A percentile compares a stretch with the other conserved stretches of the same genome.
Conservation (phyloP, 2,888 invertebrate genomes). For the Allolobophora icterica region DNA sequence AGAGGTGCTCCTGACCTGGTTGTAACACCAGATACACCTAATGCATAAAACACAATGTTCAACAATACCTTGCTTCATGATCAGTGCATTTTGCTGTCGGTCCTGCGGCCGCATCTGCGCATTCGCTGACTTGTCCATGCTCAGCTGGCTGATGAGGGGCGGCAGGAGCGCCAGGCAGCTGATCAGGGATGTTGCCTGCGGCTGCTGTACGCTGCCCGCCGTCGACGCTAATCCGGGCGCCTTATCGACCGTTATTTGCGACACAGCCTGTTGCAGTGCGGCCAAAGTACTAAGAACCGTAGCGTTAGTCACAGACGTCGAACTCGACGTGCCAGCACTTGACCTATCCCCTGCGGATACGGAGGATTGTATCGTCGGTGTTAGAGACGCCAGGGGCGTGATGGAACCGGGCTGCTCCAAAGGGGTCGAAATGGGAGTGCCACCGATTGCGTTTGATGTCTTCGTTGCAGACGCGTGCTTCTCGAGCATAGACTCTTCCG, state of each 20-base stretch:
- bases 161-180: constrained; percentile 42
- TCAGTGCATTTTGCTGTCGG: constrained; percentile 37
- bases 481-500: constrained; percentile 39
- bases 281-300: constrained; percentile 37
- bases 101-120: constrained; percentile 30
- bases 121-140: neutral
- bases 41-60: neutral
- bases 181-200: constrained; percentile 28
- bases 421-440: neutral
- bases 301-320: constrained; percentile 20
- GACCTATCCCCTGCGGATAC: neutral
- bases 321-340: neutral
- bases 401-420: neutral
- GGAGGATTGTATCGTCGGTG: neutral
- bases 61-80: constrained; percentile 44
- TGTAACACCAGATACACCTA: no score
- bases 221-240: neutral
- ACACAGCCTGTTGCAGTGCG: constrained; percentile 39
- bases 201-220: neutral
- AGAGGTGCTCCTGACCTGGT: no score
- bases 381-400: neutral
- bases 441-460: neutral
- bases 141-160: constrained; percentile 39
- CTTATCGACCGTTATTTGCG: constrained; percentile 27
- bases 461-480: neutral